A percentile compares a stretch with the other conserved stretches of the same genome.
Evolutionary conservation across 2,888 invertebrate species (phyloP).

Genomic region (Argyresthia goedartella): DNA sequence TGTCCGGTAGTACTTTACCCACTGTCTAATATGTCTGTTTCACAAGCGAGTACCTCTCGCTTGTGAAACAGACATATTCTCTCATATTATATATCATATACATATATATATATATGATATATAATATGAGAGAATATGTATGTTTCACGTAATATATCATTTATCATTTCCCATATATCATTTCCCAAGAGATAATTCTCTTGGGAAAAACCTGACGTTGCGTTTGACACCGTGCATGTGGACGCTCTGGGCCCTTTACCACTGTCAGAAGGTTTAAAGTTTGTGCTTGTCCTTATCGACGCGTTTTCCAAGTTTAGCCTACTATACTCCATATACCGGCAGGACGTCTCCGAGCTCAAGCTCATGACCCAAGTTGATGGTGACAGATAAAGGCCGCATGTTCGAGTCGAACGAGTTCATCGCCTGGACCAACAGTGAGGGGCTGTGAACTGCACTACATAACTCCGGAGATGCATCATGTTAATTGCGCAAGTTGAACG

Average conservation of each 20-base stretch:
- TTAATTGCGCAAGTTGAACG: slow-evolving; percentile 8
- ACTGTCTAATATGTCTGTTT: slow-evolving; percentile 3
- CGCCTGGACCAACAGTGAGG: slow-evolving; percentile 4
- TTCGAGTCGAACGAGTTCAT: not conserved
- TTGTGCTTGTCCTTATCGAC: slow-evolving; percentile 3
- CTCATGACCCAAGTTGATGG: not conserved
- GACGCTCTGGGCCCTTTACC: slow-evolving; percentile 4
- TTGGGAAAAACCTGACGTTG: slow-evolving; percentile 14
- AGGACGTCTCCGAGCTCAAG: slow-evolving; percentile 3
- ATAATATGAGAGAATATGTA: no score
- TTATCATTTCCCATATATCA: no score
- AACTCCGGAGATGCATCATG: slow-evolving; percentile 8
- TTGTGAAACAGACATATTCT: no score
- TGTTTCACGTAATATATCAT: no score
- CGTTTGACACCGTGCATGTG: slow-evolving; percentile 14
- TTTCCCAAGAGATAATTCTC: no score
- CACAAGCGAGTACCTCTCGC: not conserved
- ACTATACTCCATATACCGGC: not conserved
- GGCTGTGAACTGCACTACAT: slow-evolving; percentile 7
- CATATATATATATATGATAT: no score
- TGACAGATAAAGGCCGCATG: slow-evolving; percentile 6
- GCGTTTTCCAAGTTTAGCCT: slow-evolving; percentile 3
- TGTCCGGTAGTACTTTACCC: slow-evolving; percentile 1
- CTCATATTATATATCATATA: no score
- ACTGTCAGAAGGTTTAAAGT: not conserved